phyloP scores from a whole-genome alignment of 1,140 invertebrate species.

The Megalopta genalis region DNA sequence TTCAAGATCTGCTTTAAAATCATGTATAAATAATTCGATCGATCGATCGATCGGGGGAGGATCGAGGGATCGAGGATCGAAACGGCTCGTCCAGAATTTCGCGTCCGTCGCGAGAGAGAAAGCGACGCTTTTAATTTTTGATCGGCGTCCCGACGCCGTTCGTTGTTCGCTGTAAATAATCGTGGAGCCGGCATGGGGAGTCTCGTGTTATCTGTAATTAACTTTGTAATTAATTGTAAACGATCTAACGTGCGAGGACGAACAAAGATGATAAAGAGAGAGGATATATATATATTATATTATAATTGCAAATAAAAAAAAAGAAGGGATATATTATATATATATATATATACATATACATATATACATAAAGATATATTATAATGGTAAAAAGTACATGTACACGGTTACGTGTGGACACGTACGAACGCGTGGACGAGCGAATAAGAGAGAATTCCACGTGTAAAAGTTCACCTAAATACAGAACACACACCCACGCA shows the following conservation, averaged over 20 bases:
- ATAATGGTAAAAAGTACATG: slow-evolving; percentile 7
- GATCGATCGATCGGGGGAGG: too few species aligned
- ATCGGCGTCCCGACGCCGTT: neutral
- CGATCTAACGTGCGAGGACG: slow-evolving; percentile 28
- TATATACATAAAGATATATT: slow-evolving; percentile 30
- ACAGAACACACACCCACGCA: slow-evolving; percentile 10
- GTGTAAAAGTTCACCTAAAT: neutral
- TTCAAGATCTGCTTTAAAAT: too few species aligned
- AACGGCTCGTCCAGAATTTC: too few species aligned
- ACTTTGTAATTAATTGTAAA: slow-evolving; percentile 59
- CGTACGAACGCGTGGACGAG: neutral
- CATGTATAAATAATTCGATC: too few species aligned
- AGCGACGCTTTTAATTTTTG: slow-evolving; percentile 27
- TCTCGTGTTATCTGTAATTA: slow-evolving; percentile 55
- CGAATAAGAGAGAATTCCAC: neutral
- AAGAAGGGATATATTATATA: slow-evolving; percentile 51
- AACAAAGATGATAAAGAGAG: slow-evolving; percentile 20
- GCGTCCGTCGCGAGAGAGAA: neutral
- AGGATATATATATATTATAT: slow-evolving; percentile 55
- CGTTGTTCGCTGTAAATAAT: slow-evolving; percentile 51
- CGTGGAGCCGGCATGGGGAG: slow-evolving; percentile 1
- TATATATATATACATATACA: slow-evolving; percentile 15
- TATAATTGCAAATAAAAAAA: slow-evolving; percentile 38
- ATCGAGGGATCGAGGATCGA: too few species aligned
- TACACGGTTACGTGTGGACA: too few species aligned